Evolutionary conservation across 53 echinoderm and acorn worm species (phyloP).

Genomic region (Arbacia lixula): DNA sequence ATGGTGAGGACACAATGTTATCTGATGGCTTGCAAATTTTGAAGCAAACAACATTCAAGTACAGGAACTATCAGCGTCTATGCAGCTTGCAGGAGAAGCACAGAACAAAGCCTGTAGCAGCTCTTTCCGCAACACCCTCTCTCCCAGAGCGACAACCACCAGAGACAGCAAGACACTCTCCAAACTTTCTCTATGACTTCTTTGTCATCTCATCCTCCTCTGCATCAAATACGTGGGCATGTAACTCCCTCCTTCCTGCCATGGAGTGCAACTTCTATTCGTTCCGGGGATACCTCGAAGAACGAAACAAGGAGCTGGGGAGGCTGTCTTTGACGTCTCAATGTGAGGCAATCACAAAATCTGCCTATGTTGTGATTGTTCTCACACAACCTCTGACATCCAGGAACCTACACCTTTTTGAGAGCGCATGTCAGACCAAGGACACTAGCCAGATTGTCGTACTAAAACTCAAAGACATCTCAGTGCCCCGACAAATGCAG

Average conservation of each 20-base stretch:
- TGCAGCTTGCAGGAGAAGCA: too few species aligned
- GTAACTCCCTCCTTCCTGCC: slow-evolving; percentile 8
- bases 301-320: slow-evolving; percentile 12
- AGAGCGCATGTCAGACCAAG: slow-evolving; percentile 18
- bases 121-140: too few species aligned
- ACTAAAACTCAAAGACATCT: neutral
- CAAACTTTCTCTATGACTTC: slow-evolving; percentile 27
- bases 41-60: neutral
- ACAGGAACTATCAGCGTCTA: neutral
- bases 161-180: slow-evolving; percentile 13
- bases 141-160: neutral
- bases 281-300: slow-evolving; percentile 6
- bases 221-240: slow-evolving; percentile 4
- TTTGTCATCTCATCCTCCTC: slow-evolving; percentile 1
- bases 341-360: slow-evolving; percentile 19
- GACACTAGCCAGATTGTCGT: neutral
- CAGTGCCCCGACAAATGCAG: slow-evolving; percentile 2
- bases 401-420: slow-evolving; percentile 6
- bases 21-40: neutral
- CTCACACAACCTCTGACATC: neutral
- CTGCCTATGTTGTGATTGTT: slow-evolving; percentile 4
- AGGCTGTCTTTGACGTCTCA: neutral
- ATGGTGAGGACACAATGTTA: neutral
- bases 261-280: slow-evolving; percentile 18
- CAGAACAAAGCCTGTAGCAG: too few species aligned